Conservation (phyloP, 2,797 vertebrate genomes). For the Periparus ater region DNA sequence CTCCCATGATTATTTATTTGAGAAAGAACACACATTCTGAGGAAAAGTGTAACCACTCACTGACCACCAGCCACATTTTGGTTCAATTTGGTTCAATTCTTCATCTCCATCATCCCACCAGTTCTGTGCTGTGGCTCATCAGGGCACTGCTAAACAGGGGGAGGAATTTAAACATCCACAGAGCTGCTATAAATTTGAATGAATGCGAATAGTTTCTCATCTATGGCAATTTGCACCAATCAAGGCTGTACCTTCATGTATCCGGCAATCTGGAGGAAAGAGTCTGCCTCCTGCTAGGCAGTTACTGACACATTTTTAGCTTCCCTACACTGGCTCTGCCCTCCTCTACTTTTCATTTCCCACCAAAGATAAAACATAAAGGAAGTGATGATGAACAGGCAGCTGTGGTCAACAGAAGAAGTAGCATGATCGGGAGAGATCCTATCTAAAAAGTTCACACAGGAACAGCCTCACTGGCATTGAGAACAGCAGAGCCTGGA, state of each 20-base stretch:
- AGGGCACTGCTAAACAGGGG: not conserved
- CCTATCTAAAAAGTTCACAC: not conserved
- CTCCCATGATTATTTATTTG: not conserved
- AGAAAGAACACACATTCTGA: not conserved
- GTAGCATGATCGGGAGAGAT: not conserved
- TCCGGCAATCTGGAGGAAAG: not conserved
- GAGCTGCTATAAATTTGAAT: not conserved
- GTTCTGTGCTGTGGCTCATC: not conserved
- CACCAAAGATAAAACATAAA: not conserved
- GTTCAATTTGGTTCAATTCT: not conserved
- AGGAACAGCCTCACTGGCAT: not conserved
- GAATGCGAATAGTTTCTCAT: not conserved
- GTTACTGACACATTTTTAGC: slow-evolving; percentile 16
- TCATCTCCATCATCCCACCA: not conserved
- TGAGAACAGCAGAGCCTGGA: not conserved
- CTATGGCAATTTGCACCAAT: slow-evolving; percentile 10
- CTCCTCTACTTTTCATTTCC: slow-evolving; percentile 31
- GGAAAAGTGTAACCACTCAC: not conserved
- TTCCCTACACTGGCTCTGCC: not conserved
- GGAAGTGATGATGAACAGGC: not conserved
- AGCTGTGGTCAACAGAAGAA: slow-evolving; percentile 5
- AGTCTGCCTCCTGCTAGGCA: slow-evolving; percentile 22
- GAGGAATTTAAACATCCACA: not conserved
- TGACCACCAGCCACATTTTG: not conserved
- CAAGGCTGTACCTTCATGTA: not conserved